These are phyloP conservation scores for Strix occidentalis DNA, from an alignment of 2,797 vertebrate species.

Conservation along the genomic window DNA sequence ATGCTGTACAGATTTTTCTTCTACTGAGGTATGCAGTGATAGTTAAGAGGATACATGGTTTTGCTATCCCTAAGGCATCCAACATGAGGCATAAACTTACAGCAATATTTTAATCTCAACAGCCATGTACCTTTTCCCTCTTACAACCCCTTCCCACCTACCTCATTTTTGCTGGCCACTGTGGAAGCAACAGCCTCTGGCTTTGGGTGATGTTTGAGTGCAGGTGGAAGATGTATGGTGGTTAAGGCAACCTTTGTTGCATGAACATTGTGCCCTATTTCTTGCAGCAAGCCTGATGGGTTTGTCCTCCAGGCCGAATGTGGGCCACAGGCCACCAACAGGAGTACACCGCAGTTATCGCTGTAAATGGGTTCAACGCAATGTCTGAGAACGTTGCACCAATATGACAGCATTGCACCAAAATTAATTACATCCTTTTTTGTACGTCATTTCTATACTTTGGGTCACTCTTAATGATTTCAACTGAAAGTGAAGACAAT, in stretches of 20 bases:
- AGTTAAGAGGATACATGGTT: neutral
- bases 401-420: neutral
- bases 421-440: neutral
- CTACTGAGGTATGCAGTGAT: neutral
- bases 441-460: neutral
- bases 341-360: neutral
- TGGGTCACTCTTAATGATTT: neutral
- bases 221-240: neutral
- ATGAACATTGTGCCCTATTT: neutral
- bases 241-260: neutral
- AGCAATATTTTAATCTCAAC: neutral
- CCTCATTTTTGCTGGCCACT: neutral
- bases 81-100: neutral
- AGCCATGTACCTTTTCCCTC: neutral
- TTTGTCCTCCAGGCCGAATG: neutral
- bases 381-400: neutral
- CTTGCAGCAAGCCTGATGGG: neutral
- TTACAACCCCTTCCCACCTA: neutral
- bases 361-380: rapidly evolving
- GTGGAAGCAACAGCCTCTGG: neutral
- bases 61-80: neutral
- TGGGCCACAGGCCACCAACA: neutral
- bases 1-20: neutral
- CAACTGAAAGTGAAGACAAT: neutral
- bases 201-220: neutral